Percentiles rank a stretch among this genome's conserved stretches.
Evolutionary conservation across 2,113 vertebrate genomes (phyloP).

Genomic region (Scartelaos histophorus): DNA sequence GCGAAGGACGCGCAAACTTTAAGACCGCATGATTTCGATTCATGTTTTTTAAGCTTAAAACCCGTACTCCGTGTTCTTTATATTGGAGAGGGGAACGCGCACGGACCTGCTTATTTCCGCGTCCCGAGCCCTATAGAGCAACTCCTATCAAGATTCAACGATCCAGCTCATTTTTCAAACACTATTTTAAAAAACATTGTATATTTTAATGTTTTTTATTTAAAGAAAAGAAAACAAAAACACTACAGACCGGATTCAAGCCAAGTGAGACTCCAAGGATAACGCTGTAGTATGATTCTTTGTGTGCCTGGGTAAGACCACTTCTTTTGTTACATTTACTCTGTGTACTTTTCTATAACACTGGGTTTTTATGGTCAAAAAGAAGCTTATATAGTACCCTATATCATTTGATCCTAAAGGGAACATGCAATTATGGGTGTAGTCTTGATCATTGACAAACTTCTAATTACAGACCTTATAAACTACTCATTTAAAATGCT

Average conservation of each 20-base stretch:
- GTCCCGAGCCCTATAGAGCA: background rate
- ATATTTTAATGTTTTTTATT: background rate
- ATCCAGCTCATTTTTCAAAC: background rate
- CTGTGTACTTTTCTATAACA: background rate
- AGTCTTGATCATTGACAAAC: background rate
- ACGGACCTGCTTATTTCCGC: conserved; percentile 10
- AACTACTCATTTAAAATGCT: background rate
- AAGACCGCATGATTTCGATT: background rate
- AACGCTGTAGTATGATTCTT: conserved; percentile 74
- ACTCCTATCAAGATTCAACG: background rate
- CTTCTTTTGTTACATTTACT: conserved; percentile 38
- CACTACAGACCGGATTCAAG: conserved; percentile 16
- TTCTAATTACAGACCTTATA: background rate
- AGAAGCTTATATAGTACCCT: background rate
- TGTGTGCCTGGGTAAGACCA: conserved; percentile 79
- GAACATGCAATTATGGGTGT: background rate
- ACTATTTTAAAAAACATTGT: background rate
- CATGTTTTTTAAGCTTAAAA: background rate
- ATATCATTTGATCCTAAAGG: background rate
- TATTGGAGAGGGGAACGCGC: background rate
- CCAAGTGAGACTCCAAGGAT: conserved; percentile 25
- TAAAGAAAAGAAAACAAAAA: background rate
- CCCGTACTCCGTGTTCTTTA: background rate
- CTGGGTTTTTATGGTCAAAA: background rate
- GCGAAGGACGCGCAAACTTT: background rate